Evolutionary conservation across 2,888 invertebrate genomes (phyloP), one percentile per base, ranked within the genome.

Genomic region (Caenorhabditis sinica): DNA sequence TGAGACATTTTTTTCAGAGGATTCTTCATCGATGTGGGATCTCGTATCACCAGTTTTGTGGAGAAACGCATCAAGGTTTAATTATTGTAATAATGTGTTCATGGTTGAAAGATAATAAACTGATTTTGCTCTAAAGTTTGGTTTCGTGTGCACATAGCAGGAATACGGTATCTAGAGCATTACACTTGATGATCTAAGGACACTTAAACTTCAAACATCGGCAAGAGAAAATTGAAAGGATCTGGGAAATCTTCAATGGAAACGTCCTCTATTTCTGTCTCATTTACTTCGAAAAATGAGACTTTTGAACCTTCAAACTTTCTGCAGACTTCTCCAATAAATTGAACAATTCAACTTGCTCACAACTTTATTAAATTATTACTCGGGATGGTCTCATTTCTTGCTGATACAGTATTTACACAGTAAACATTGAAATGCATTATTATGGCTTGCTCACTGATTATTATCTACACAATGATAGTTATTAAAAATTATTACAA

Each of bases 1-100:
- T n/a, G n/a, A n/a, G n/a, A n/a, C n/a, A n/a, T 51, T 6, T 5
- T 43, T 74, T 75, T 65, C 30, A 75, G 75, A 0, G 79, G 72
- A 71, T 72, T 79, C 58, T 65, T 72, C 53, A 65, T 72, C 43
- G 72, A 72, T 65, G 13, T 79, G 43, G 79, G 79, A 25, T 56
- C 71, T 2, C 71, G 71, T 28, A 56, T 72, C 23, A 65, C 56
- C 30, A 56, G 36, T 43, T 79, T 79, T 11, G 79, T 72, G 17
- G 72, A 79, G 79, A 72, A 72, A 8, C 51, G 71, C 30, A 53
- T 69, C 71, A 77, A 63, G 20, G 77, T 71, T 56, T 71, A 71
- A 75, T 20, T 63, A 40, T 56, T 56, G 15, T 40, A 43, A 40
- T 1, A 25, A 17, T 68, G 45, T 11, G 17, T 65, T n/a, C 28